phyloP scores from a whole-genome alignment of 2,113 vertebrate genomes.

The Marmota monax region DNA sequence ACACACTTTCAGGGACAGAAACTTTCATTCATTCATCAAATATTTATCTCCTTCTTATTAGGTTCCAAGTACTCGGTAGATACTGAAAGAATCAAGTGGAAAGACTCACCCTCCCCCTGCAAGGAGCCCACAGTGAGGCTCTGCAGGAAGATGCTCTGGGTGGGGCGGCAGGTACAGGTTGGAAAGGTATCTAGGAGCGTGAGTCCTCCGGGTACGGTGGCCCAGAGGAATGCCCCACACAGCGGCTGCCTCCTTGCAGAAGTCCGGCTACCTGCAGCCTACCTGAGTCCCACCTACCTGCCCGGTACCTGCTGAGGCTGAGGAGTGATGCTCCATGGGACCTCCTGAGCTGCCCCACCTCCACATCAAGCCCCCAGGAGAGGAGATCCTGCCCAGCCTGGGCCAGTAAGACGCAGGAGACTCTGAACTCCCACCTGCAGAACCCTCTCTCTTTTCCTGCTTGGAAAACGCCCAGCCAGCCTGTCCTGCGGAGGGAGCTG shows the following conservation, averaged over 20 bases:
- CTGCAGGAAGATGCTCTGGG: too few species aligned
- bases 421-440: neutral
- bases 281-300: neutral
- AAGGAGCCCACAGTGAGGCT: neutral
- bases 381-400: neutral
- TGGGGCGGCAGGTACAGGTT: neutral
- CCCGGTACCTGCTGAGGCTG: rapidly evolving
- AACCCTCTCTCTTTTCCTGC: neutral
- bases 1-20: neutral
- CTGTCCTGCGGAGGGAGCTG: neutral
- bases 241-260: neutral
- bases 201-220: neutral
- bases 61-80: neutral
- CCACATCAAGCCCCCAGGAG: neutral
- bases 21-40: constrained; percentile 57
- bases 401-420: neutral
- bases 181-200: neutral
- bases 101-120: neutral
- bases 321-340: rapidly evolving
- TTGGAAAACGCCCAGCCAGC: neutral
- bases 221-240: neutral
- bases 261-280: neutral
- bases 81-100: neutral
- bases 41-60: constrained; percentile 41
- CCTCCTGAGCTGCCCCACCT: too few species aligned